phyloP scores from a whole-genome alignment of 2,113 vertebrate genomes.

The Cacatua alba region DNA sequence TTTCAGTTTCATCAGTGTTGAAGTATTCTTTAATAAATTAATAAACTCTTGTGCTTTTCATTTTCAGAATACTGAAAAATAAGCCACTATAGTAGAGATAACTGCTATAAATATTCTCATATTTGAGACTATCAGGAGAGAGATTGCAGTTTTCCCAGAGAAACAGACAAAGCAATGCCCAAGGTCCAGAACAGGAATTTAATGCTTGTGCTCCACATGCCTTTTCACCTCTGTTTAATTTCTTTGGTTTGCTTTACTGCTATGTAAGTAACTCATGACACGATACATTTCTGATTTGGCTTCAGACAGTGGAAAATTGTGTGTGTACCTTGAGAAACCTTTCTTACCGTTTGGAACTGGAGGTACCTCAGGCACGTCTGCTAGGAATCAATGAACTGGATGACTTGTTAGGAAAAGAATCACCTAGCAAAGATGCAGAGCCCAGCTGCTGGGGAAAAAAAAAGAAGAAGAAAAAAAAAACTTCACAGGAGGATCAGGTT shows the following conservation, averaged over 20 bases:
- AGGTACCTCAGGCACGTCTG: constrained; percentile 88
- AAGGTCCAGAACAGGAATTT: background rate
- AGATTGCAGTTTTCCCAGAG: background rate
- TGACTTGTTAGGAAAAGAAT: constrained; percentile 87
- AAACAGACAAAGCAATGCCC: background rate
- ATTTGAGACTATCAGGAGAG: background rate
- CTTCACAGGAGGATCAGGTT: constrained; percentile 89
- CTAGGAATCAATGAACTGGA: constrained; percentile 88
- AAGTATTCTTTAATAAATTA: background rate
- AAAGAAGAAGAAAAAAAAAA: constrained; percentile 96
- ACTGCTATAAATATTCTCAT: background rate
- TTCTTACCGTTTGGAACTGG: constrained; percentile 94
- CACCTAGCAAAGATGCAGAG: constrained; percentile 90
- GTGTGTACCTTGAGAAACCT: constrained; percentile 96
- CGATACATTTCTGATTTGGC: constrained; percentile 11
- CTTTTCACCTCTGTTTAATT: background rate
- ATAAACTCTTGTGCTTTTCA: background rate
- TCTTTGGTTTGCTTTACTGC: background rate
- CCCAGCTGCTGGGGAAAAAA: constrained; percentile 97
- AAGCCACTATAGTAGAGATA: background rate
- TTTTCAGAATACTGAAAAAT: background rate
- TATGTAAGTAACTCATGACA: background rate
- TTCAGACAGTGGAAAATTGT: constrained; percentile 97
- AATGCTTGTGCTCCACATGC: background rate
- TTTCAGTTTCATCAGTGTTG: background rate